Conservation (phyloP, 2,797 vertebrate genomes). For the Malacoctenus gilli region DNA sequence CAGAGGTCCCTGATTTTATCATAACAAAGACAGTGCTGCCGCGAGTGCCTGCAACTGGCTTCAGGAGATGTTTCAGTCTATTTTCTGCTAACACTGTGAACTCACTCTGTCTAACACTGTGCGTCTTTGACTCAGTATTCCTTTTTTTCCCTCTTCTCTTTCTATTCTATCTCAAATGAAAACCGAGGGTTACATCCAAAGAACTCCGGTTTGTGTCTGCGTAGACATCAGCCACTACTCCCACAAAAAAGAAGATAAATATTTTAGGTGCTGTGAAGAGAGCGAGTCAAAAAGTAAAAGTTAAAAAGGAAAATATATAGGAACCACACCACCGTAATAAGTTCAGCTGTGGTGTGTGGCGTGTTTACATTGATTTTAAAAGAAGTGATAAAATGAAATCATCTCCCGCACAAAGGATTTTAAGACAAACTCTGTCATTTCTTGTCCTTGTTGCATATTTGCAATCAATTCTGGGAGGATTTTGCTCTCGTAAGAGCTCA, state of each 20-base stretch:
- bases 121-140: slow-evolving; percentile 33
- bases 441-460: slow-evolving; percentile 28
- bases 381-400: background rate
- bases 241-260: background rate
- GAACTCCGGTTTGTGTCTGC: slow-evolving; percentile 24
- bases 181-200: slow-evolving; percentile 36
- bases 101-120: slow-evolving; percentile 29
- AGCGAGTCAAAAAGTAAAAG: background rate
- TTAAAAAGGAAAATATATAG: too few relatives aligned
- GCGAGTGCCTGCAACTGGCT: slow-evolving; percentile 62
- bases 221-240: slow-evolving; percentile 7
- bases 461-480: slow-evolving; percentile 35
- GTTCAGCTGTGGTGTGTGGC: background rate
- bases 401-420: background rate
- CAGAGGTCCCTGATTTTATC: slow-evolving; percentile 70
- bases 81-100: slow-evolving; percentile 60
- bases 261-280: slow-evolving; percentile 14
- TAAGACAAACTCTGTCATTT: slow-evolving; percentile 3
- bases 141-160: slow-evolving; percentile 33
- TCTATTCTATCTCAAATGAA: slow-evolving; percentile 37
- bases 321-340: too few relatives aligned
- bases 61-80: slow-evolving; percentile 68
- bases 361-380: background rate
- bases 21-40: slow-evolving; percentile 66
- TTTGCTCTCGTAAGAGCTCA: slow-evolving; percentile 21